phyloP scores from a whole-genome alignment of 2,797 vertebrate species.

The Betta splendens region DNA sequence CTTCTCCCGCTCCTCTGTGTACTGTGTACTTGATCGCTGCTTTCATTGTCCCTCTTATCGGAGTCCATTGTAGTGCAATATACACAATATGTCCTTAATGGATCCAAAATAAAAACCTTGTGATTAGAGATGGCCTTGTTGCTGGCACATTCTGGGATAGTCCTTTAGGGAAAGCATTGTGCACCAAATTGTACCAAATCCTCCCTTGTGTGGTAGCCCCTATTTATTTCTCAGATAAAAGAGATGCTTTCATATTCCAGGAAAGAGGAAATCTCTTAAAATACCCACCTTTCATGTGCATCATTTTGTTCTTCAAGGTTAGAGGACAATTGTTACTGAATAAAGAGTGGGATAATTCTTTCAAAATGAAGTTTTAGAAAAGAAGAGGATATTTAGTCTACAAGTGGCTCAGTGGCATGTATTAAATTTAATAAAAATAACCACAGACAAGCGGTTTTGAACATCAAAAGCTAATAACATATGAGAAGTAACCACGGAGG shows the following conservation, averaged over 20 bases:
- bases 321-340: slow-evolving; percentile 51
- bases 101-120: slow-evolving; percentile 48
- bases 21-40: slow-evolving; percentile 33
- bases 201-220: slow-evolving; percentile 38
- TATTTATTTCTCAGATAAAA: slow-evolving; percentile 63
- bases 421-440: slow-evolving; percentile 25
- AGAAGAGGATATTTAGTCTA: slow-evolving; percentile 22
- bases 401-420: slow-evolving; percentile 19
- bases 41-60: slow-evolving; percentile 36
- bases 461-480: slow-evolving; percentile 16
- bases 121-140: slow-evolving; percentile 64
- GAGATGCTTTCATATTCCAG: slow-evolving; percentile 44
- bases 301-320: slow-evolving; percentile 63
- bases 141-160: slow-evolving; percentile 33
- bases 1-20: slow-evolving; percentile 24
- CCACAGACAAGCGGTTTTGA: background rate
- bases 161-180: slow-evolving; percentile 48
- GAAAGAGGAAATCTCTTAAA: slow-evolving; percentile 52
- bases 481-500: slow-evolving; percentile 8
- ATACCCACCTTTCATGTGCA: slow-evolving; percentile 55
- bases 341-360: slow-evolving; percentile 40
- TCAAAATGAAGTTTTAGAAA: slow-evolving; percentile 25
- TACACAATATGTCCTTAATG: slow-evolving; percentile 49
- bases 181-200: slow-evolving; percentile 48
- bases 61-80: slow-evolving; percentile 33